phyloP scores from a whole-genome alignment of 2,113 vertebrate species.

The Bucco capensis region DNA sequence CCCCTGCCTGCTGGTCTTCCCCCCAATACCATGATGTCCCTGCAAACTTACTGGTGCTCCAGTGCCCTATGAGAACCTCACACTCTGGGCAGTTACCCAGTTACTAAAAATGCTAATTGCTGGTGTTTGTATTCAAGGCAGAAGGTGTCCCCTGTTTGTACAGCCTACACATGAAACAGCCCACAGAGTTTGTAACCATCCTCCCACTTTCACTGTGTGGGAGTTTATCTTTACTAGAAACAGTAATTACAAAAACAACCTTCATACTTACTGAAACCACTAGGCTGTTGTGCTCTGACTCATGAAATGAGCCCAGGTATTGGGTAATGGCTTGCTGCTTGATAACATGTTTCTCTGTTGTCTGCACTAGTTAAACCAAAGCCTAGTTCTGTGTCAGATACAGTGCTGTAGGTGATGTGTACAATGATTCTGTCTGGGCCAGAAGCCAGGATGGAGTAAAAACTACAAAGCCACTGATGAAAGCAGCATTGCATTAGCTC shows the following conservation, averaged over 20 bases:
- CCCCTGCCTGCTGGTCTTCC: background rate
- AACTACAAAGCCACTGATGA: background rate
- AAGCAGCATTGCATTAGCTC: background rate
- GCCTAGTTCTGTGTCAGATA: background rate
- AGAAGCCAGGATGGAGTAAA: background rate
- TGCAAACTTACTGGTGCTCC: rapidly evolving
- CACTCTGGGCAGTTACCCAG: background rate
- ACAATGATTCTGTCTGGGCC: background rate
- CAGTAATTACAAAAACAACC: conserved; percentile 3
- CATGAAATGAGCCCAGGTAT: conserved; percentile 13
- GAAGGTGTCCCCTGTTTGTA: background rate
- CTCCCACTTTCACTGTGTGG: background rate
- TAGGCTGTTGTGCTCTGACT: background rate
- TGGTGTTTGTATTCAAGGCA: background rate
- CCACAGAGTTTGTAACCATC: background rate
- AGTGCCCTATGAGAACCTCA: background rate
- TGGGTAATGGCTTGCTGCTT: background rate
- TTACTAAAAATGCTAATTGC: conserved; percentile 2
- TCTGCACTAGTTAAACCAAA: background rate
- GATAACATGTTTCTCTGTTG: background rate
- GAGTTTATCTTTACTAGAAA: conserved; percentile 57
- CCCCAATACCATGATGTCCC: rapidly evolving
- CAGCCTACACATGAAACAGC: background rate
- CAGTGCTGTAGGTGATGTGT: rapidly evolving
- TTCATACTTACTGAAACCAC: conserved; percentile 50